These are phyloP conservation scores for Macrosteles quadrilineatus DNA, from an alignment of 1,140 invertebrate genomes.

Conservation along the genomic window DNA sequence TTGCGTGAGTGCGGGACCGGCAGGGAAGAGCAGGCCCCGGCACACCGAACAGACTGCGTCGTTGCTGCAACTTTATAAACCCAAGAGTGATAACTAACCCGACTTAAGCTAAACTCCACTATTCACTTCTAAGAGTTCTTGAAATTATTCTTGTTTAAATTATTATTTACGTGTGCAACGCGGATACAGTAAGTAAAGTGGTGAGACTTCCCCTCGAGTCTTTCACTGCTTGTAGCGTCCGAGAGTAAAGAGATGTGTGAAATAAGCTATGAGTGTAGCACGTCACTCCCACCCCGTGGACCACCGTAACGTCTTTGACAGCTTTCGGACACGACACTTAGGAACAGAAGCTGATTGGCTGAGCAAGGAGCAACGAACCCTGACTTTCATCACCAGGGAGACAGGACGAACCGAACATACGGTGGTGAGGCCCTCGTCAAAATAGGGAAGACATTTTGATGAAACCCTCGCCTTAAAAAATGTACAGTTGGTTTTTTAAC, in stretches of 20 bases:
- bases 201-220: not conserved
- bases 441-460: conserved; percentile 21
- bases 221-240: conserved; percentile 30
- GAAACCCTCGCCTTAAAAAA: not conserved
- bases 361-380: not conserved
- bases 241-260: conserved; percentile 30
- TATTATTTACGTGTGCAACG: conserved; percentile 32
- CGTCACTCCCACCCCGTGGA: conserved; percentile 29
- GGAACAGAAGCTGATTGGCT: conserved; percentile 7
- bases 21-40: conserved; percentile 35
- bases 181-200: conserved; percentile 24
- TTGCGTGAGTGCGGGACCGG: conserved; percentile 32
- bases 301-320: not conserved
- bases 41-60: conserved; percentile 35
- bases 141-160: conserved; percentile 30
- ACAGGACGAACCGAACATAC: too few species aligned
- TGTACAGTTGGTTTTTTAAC: not conserved
- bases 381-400: not conserved
- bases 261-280: conserved; percentile 31
- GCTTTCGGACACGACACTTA: conserved; percentile 2
- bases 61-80: conserved; percentile 39
- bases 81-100: conserved; percentile 38
- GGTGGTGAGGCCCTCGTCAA: not conserved
- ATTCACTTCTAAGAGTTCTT: conserved; percentile 36
- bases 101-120: conserved; percentile 35